Base-by-base conservation (phyloP, 2,888 invertebrate species). In the Prionchulus punctatus region DNA sequence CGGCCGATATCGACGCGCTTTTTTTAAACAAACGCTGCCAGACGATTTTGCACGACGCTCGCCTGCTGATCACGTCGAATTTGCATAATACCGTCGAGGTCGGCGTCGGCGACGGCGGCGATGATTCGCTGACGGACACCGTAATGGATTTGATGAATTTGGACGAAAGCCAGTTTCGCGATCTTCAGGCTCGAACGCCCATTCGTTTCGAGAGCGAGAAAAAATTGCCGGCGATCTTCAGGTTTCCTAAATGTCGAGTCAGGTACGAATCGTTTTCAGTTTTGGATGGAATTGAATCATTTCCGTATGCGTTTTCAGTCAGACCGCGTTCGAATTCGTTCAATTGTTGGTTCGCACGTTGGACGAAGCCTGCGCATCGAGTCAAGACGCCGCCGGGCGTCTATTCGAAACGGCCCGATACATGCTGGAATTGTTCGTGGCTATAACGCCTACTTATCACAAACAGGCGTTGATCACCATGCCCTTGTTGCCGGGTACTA, bases 11-110 rank as follows among this genome's bases (percentile, higher is more conserved):
- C 7, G 67, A 70, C 61, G 64, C 69, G 3, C 57, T 72, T 30
- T 72, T 71, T 63, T 70, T 70, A 43, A 71, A 70, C 60, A 72
- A 72, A 60, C 71, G 71, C 60, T 68, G 70, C 53, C 69, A 70
- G 59, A 64, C 64, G 43, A 66, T 72, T 31, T 58, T 71, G 48
- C 66, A 66, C 54, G 57, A 61, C 48, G 71, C 71, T 2, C 61
- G 71, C 2, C 55, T 60, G 26, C 58, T 72, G 57, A 71, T 72
- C 68, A 70, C 63, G 7, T 62, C 67, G 3, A 67, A 70, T 25
- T 63, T 71, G 2, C 70, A 70, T 55, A 65, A 70, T 36, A 67
- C 55, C 15, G 53, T 54, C 21, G 54, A 65, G 0, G 62, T 66
- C 3, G 48, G 4, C 7, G 21, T 47, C 21, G 23, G 48, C 7